Percentiles rank a stretch among this genome's conserved stretches.
phyloP scores from a whole-genome alignment of 2,797 vertebrate genomes.

The Denticeps clupeoides region DNA sequence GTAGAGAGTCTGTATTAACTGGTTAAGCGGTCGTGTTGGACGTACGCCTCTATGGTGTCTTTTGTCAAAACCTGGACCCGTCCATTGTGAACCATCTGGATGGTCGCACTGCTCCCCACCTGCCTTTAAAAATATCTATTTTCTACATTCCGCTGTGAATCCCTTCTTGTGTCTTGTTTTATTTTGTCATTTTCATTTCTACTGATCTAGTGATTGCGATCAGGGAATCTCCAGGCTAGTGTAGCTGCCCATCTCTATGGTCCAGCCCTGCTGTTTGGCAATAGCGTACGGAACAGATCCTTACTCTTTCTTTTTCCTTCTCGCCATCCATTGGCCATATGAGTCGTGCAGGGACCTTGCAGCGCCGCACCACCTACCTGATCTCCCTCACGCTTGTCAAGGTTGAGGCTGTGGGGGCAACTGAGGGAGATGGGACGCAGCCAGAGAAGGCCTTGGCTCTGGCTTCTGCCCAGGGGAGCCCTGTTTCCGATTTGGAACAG shows the following conservation, averaged over 20 bases:
- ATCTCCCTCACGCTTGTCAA: constrained; percentile 93
- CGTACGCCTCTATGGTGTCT: too few species aligned
- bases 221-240: not conserved
- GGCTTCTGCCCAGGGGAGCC: constrained; percentile 31
- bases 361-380: constrained; percentile 89
- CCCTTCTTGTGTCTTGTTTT: too few species aligned
- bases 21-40: too few species aligned
- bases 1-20: too few species aligned
- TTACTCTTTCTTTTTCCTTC: constrained; percentile 20
- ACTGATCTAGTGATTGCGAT: not conserved
- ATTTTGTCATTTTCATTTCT: too few species aligned
- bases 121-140: too few species aligned
- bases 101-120: too few species aligned
- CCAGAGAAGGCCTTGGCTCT: constrained; percentile 9
- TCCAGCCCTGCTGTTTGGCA: not conserved
- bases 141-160: too few species aligned
- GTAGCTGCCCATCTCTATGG: not conserved
- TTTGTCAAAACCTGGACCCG: too few species aligned
- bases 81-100: too few species aligned
- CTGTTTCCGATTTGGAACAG: constrained; percentile 26
- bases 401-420: constrained; percentile 76
- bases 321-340: constrained; percentile 61
- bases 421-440: constrained; percentile 42
- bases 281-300: not conserved
- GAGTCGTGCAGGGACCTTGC: constrained; percentile 76